Evolutionary conservation across 1,140 invertebrate genomes (phyloP), one percentile per base, ranked within the genome.

Genomic region (Trichoplusia ni): DNA sequence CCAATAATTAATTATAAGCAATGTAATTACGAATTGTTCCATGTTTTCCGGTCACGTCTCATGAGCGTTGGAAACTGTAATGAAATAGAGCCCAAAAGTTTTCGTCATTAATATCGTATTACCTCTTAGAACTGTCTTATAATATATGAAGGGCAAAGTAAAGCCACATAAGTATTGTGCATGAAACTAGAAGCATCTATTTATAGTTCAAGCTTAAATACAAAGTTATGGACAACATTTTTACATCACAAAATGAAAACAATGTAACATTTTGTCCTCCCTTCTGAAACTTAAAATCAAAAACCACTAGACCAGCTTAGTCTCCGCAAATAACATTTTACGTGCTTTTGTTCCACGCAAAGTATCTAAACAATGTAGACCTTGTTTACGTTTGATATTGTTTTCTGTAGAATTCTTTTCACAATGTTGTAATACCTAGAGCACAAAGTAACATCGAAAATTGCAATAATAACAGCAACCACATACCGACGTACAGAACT

Each of bases 1-100:
- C 27, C 11, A 35, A n/a, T n/a, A 51, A 33, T 51, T 33, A 21
- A 33, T 40, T 56, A 40, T 53, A 23, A 33, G 2, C 25, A 56
- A 40, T 7, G 33, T 56, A 56, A 38, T 38, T 56, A 40, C 51
- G 35, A 21, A 38, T 18, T 23, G 35, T 56, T 38, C 11, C 35
- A 56, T 27, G 33, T 38, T 56, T 56, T 56, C 51, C 40, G 51
- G 51, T 56, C 51, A 56, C 51, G 51, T 56, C 51, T 38, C 21
- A 0, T 4, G 51, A 13, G 35, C 51, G 31, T 35, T 35, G 18
- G 19, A 56, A 40, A 27, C 51, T 56, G 21, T 40, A 56, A 56
- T 51, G 27, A 33, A 44, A 59, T 42, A 33, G 38, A 59, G 54
- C 25, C 54, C 16, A 31, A 59, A 59, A 59, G 23, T 59, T 59